phyloP scores from a whole-genome alignment of 2,888 invertebrate genomes.

The Synanthedon tipuliformis region DNA sequence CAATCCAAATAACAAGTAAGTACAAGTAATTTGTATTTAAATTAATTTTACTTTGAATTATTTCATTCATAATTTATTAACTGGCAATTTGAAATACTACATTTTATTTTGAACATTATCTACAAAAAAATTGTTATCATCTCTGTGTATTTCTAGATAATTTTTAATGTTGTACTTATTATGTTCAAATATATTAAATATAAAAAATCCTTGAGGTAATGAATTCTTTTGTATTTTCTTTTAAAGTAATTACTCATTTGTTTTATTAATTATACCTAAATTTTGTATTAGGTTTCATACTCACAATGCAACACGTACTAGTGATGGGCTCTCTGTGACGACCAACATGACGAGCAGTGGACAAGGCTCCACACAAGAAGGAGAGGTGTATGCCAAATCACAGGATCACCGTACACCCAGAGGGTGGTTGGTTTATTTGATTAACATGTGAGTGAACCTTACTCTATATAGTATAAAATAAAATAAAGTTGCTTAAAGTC shows the following conservation, averaged over 20 bases:
- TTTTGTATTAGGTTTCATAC: constrained; percentile 82
- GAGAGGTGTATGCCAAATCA: constrained; percentile 76
- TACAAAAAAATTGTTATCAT: too few species aligned
- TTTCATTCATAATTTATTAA: too few species aligned
- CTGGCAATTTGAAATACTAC: too few species aligned
- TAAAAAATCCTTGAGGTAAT: too few species aligned
- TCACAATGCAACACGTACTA: constrained; percentile 82
- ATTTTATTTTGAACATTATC: too few species aligned
- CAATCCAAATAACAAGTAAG: constrained; percentile 95
- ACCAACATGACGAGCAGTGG: constrained; percentile 56
- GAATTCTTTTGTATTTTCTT: too few species aligned
- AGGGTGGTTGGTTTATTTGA: constrained; percentile 96
- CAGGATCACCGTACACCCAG: constrained; percentile 86
- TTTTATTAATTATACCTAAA: background rate
- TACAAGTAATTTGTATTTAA: constrained; percentile 3
- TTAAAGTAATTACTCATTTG: background rate
- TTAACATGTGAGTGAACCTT: constrained; percentile 75
- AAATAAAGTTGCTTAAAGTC: too few species aligned
- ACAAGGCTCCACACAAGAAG: constrained; percentile 52
- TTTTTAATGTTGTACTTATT: too few species aligned
- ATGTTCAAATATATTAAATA: too few species aligned
- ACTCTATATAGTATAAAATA: too few species aligned
- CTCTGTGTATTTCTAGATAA: too few species aligned
- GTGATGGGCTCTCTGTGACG: constrained; percentile 69
- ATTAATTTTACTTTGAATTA: too few species aligned